Base-by-base conservation (phyloP, 2,797 vertebrate species). In the Adrianichthys oophorus region DNA sequence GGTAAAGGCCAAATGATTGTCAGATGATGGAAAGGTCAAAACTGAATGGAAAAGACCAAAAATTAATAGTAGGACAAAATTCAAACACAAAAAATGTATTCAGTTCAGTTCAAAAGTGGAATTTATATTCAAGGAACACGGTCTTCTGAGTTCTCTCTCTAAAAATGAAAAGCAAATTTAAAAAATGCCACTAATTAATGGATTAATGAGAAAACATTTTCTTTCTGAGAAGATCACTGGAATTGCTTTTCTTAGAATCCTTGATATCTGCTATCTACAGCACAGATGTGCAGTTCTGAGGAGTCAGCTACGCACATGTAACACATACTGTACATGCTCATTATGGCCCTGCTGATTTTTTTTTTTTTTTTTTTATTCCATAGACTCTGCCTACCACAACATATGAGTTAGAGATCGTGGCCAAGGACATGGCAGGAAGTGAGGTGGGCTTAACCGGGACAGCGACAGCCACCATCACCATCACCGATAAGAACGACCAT, bases 401-500 rank as follows among this genome's bases (percentile, higher is more conserved):
- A 26, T 98, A 99, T 0, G 96, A 99, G 76, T 72, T 98, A 52
- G 94, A 97, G 82, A 95, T 99, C 29, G 95, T 97, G 68, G 97
- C 96, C 14, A 97, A 98, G 75, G 97, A 99, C 61, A 98, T 98
- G 96, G 94, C 94, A 15, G 96, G 97, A 64, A 91, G 90, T 77
- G 95, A 98, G 0, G 96, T 98, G 32, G 97, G 97, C 18, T 88
- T 99, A 7, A 96, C 91, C 0, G 97, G 95, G 61, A 98, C 97
- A 0, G 94, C 97, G 29, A 98, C 97, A 0, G 97, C 97, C 1
- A 99, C 97, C 10, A 95, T 99, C 40, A 91, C 96, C 41, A 97
- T 99, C 15, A 95, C 96, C 3, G 97, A 99, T 90, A 96, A 97
- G 82, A 99, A 99, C 0, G 97, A 99, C 73, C 96, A 99, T 15